Base-by-base conservation (phyloP, 2,888 invertebrate species). In the Odontomyia ornata region DNA sequence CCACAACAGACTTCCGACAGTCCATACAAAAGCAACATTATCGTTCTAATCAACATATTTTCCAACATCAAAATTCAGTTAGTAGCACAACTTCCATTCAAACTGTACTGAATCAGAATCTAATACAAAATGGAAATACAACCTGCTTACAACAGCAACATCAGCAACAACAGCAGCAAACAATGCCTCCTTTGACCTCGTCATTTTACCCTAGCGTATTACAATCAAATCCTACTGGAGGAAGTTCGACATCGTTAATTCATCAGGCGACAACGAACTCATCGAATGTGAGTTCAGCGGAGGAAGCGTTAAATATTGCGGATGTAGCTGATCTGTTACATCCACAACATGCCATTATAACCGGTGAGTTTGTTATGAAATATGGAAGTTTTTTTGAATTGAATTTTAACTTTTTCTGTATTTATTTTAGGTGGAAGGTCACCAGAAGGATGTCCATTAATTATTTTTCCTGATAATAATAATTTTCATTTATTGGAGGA, bases 381-480 rank as follows among this genome's bases (percentile, higher is more conserved):
- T 18, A 5, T n/a, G n/a, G n/a, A n/a, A n/a, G n/a, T n/a, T n/a
- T n/a, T n/a, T n/a, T n/a, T n/a, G n/a, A n/a, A n/a, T n/a, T n/a
- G n/a, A n/a, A n/a, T n/a, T n/a, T n/a, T n/a, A n/a, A 62, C 25
- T 56, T n/a, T n/a, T n/a, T n/a, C n/a, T n/a, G n/a, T n/a, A n/a
- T n/a, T n/a, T n/a, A n/a, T n/a, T 77, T 71, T 46, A 83, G 83
- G 98, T 81, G 97, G 98, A 36, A 94, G 96, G 88, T 95, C 97
- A n/a, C 90, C 91, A 83, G 96, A 97, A 87, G 97, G 97, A 83
- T 94, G 95, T 82, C 97, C 97, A 21, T 91, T 98, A 82, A 93
- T 98, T 84, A 96, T 96, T 81, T 97, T 98, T 88, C 97, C 98
- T 56, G 98, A 98, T 88, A 91, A 94, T 87, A 94, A 94, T 84